A percentile compares a stretch with the other conserved stretches of the same genome.
Evolutionary conservation across 2,113 vertebrate genomes (phyloP).

Genomic region (Fulmarus glacialis): DNA sequence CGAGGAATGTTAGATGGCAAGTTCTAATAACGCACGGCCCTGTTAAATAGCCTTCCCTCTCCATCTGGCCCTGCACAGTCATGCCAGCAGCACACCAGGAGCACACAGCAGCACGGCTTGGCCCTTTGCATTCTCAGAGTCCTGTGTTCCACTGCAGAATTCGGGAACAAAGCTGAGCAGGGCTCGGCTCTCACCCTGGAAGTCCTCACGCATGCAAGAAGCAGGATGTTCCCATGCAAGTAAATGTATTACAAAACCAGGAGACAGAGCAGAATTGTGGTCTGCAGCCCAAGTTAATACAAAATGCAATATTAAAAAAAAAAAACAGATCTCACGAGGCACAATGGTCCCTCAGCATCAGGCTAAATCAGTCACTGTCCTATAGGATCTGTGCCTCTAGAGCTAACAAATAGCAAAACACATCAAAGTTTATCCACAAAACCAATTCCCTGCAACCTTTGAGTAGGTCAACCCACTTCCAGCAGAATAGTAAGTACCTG

Average conservation of each 20-base stretch:
- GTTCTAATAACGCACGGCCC: slow-evolving; percentile 35
- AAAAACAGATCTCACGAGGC: neutral
- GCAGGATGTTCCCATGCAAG: neutral
- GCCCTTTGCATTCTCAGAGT: neutral
- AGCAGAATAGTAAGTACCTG: neutral
- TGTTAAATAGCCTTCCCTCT: neutral
- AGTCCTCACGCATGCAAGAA: neutral
- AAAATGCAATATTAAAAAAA: neutral
- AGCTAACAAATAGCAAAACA: neutral
- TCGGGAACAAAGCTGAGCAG: neutral
- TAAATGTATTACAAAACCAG: neutral
- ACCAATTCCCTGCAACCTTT: neutral
- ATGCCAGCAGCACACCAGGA: neutral
- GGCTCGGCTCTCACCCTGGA: neutral
- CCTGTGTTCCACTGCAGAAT: neutral
- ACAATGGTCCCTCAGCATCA: neutral
- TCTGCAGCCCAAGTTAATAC: neutral
- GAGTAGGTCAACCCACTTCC: neutral
- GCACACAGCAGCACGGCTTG: neutral
- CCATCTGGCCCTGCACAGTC: neutral
- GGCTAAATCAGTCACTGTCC: neutral
- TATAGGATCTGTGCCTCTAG: neutral
- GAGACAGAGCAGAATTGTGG: neutral
- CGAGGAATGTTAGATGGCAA: slow-evolving; percentile 20
- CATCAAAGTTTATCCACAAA: neutral